phyloP scores from a whole-genome alignment of 2,888 invertebrate species.

The Epirrhoe tristata region DNA sequence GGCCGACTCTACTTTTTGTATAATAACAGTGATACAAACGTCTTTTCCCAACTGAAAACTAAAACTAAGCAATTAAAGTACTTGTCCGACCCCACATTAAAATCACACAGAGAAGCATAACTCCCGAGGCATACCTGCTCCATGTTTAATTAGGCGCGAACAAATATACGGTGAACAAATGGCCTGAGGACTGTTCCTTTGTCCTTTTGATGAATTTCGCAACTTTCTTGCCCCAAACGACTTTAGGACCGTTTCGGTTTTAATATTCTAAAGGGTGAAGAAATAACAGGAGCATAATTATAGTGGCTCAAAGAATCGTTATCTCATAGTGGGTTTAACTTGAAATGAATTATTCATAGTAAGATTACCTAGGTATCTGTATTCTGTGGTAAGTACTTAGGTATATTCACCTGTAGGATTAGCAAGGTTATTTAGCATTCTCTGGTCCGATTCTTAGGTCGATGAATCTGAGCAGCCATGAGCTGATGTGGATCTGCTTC shows the following conservation, averaged over 20 bases:
- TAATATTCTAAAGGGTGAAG: slow-evolving; percentile 68
- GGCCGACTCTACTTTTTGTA: not conserved
- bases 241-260: slow-evolving; percentile 75
- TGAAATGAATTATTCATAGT: slow-evolving; percentile 15
- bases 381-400: too few relatives aligned
- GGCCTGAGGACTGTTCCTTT: slow-evolving; percentile 75
- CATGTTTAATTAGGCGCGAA: slow-evolving; percentile 83
- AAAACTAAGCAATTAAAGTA: slow-evolving; percentile 35
- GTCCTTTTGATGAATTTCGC: slow-evolving; percentile 77
- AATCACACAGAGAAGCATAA: slow-evolving; percentile 56
- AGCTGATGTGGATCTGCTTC: too few relatives aligned
- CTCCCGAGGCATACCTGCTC: slow-evolving; percentile 62
- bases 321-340: slow-evolving; percentile 15
- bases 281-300: slow-evolving; percentile 36
- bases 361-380: too few relatives aligned
- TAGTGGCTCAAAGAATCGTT: slow-evolving; percentile 34
- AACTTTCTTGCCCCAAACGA: slow-evolving; percentile 78
- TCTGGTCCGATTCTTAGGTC: too few relatives aligned
- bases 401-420: too few relatives aligned
- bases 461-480: too few relatives aligned
- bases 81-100: slow-evolving; percentile 44
- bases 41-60: slow-evolving; percentile 20
- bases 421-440: too few relatives aligned
- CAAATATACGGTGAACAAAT: slow-evolving; percentile 80
- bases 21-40: not conserved